Evolutionary conservation across 2,113 vertebrate genomes (phyloP).

Genomic region (Boulengeromyrus knoepffleri): DNA sequence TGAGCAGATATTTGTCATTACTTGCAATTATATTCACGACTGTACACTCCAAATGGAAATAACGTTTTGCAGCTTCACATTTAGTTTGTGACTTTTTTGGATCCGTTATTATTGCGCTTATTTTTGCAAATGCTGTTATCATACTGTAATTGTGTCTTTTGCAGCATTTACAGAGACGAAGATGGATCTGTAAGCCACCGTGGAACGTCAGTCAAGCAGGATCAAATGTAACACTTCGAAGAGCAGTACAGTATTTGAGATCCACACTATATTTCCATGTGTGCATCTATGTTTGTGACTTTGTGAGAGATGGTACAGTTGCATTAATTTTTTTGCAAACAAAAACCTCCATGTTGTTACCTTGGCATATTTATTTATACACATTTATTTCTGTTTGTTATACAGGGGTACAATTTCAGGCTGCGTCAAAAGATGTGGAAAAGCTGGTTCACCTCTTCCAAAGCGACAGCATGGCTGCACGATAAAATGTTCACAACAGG

Average conservation of each 20-base stretch:
- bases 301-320: not conserved
- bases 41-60: not conserved
- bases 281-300: not conserved
- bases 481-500: not conserved
- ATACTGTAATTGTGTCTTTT: not conserved
- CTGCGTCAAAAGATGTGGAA: not conserved
- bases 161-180: not conserved
- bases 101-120: not conserved
- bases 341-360: not conserved
- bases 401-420: not conserved
- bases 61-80: not conserved
- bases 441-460: not conserved
- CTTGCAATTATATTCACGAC: not conserved
- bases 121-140: not conserved
- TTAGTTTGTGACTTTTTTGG: not conserved
- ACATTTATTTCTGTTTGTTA: not conserved
- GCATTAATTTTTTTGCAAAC: not conserved
- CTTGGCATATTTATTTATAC: not conserved
- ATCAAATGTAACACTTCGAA: not conserved
- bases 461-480: not conserved
- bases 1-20: not conserved
- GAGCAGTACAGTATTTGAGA: not conserved
- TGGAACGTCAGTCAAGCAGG: not conserved
- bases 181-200: not conserved
- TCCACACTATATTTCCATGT: not conserved